Evolutionary conservation across 2,888 invertebrate genomes (phyloP).

Genomic region (Amphipyra berbera): DNA sequence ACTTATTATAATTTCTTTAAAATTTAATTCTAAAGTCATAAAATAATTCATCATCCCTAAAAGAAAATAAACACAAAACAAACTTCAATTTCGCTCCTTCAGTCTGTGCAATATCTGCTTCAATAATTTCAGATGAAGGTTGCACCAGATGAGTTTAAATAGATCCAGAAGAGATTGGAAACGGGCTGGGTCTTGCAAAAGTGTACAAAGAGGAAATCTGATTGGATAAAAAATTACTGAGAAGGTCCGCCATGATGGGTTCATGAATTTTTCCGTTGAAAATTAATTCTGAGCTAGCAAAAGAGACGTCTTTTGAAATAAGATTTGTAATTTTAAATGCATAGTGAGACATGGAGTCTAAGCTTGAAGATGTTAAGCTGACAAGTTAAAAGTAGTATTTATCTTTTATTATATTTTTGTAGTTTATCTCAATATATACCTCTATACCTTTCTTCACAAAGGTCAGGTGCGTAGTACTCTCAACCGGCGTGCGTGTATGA

Average conservation of each 20-base stretch:
- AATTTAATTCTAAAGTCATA: too few relatives aligned
- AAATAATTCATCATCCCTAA: too few relatives aligned
- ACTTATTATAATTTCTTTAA: too few relatives aligned
- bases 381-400: too few relatives aligned
- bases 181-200: constrained; percentile 5
- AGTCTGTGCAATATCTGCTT: neutral
- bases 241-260: neutral
- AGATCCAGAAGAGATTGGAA: constrained; percentile 21
- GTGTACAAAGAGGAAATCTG: constrained; percentile 29
- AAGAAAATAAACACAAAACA: too few relatives aligned
- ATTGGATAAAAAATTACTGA: constrained; percentile 20
- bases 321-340: neutral
- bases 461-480: too few relatives aligned
- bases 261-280: constrained; percentile 7
- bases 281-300: constrained; percentile 15
- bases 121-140: constrained; percentile 5
- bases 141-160: constrained; percentile 11
- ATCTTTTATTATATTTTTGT: too few relatives aligned
- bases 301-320: neutral
- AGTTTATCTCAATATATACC: too few relatives aligned
- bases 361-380: too few relatives aligned
- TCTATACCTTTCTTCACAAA: too few relatives aligned
- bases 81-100: neutral
- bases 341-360: too few relatives aligned
- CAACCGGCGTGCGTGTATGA: too few relatives aligned